These are phyloP conservation scores for Ethmia dodecea DNA, from an alignment of 2,888 invertebrate genomes.

Conservation along the genomic window DNA sequence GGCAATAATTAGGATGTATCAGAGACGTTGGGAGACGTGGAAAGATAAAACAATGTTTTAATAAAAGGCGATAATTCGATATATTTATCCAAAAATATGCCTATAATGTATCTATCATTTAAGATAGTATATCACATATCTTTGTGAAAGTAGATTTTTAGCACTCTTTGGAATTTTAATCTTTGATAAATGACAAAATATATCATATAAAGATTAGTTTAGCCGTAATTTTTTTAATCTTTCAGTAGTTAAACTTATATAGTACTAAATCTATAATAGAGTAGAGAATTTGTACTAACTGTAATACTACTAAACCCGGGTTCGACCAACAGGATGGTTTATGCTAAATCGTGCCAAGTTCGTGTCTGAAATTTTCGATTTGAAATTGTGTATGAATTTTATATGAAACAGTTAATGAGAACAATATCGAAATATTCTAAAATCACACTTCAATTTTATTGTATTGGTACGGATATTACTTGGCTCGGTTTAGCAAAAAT, in stretches of 20 bases:
- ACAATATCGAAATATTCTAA: no score
- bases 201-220: no score
- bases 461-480: no score
- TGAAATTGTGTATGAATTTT: no score
- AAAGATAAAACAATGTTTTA: not conserved
- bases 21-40: conserved; percentile 17
- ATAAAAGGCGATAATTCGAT: conserved; percentile 3
- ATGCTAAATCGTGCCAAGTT: no score
- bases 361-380: no score
- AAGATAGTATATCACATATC: not conserved
- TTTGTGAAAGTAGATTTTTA: not conserved
- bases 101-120: conserved; percentile 2
- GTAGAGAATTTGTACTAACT: conserved; percentile 41
- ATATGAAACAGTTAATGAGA: no score
- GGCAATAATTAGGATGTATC: conserved; percentile 25
- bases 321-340: no score
- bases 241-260: conserved; percentile 20
- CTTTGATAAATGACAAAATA: no score
- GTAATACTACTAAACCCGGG: conserved; percentile 12
- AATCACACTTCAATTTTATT: no score
- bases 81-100: conserved; percentile 1
- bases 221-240: conserved; percentile 8
- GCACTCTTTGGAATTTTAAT: not conserved
- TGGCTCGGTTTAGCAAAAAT: no score
- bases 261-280: conserved; percentile 34